Evolutionary conservation across 2,113 vertebrate species (phyloP), one percentile per base, ranked within the genome.

Genomic region (Anguilla rostrata): DNA sequence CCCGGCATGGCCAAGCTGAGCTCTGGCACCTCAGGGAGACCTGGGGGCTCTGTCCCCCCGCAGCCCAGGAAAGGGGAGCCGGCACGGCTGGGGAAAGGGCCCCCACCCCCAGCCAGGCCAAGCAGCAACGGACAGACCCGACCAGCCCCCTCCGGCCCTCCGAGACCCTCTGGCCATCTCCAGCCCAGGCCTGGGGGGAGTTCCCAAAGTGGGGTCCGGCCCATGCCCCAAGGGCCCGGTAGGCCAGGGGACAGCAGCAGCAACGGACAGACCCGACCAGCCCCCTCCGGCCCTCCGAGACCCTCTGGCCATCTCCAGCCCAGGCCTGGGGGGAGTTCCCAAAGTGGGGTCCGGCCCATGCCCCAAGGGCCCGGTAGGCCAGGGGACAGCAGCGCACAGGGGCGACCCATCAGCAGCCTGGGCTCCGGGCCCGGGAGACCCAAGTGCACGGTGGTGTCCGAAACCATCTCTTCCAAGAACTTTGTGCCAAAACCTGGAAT

Each of bases 391-490:
- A 91, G 90, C n/a, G 40, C 46, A 15, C 82, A 88, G 0, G 93
- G 91, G 3, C 82, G 92, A 18, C 92, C 94, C 5, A n/a, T 81
- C 49, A 92, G 91, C 88, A 90, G 53, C 89, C 86, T 91, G 20
- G 93, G 88, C 18, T 14, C 91, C 0, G 97, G 94, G 39, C 92
- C 95, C 43, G 96, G 90, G 22, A 94, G 92, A 93, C 96, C 97
- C 3, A 97, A 93, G 84, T 99, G 98, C 90, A 99, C 98, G 87
- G 98, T 99, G 9, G 96, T 99, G 63, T 96, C 98, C 0, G 98
- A 99, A 94, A 99, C 98, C 16, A 98, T 99, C 90, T 99, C 98
- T 86, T 97, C 97, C 14, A 99, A 98, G 93, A 98, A 98, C 92
- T 94, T 99, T 22, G 92, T 95, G 81, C 84, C 91, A 0, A 95